Base-by-base conservation (phyloP, 2,797 vertebrate genomes). In the Botia kubotai region DNA sequence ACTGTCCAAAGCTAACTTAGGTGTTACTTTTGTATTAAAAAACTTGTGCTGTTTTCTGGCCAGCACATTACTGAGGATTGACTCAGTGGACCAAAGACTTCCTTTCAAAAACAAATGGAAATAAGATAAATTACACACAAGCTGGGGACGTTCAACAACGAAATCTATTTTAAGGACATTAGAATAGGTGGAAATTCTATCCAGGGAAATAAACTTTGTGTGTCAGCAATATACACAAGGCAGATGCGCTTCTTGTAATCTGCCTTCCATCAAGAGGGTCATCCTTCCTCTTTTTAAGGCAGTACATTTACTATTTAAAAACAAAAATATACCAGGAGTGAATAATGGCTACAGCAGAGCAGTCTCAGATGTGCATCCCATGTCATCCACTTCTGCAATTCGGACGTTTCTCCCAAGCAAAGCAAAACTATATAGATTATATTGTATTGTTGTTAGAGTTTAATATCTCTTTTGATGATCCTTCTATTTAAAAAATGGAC, bases 21-120 rank as follows among this genome's bases (percentile, higher is more conserved):
- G 8, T 62, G 26, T 29, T 62, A 29, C 58, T 62, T 26, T 62
- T 29, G 62, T 17, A 33, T 17, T 4, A 23, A 58, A 55, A 39
- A 23, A 19, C 36, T 6, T 39, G 14, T 36, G 6, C 6, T n/a
- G 16, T 21, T 75, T 75, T 53, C 46, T 23, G 26, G 60, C 12
- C 13, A 36, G 17, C 29, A 50, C 72, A 67, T 23, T 68, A 77
- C 36, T 10, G 62, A 43, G 33, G 60, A 52, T 33, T 68, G 13
- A 68, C 75, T 77, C 48, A 66, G 74, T 50, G 13, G 48, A 53
- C n/a, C 74, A 55, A 52, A 75, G n/a, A 39, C n/a, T 75, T 75
- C 43, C 60, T 75, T 74, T 48, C 12, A 66, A 76, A 76, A 76
- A 66, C 62, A 55, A 76, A 39, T 76, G 62, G n/a, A 53, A 76